Evolutionary conservation across 2,797 vertebrate genomes (phyloP), one percentile per base, ranked within the genome.

Genomic region (Spea hammondii): DNA sequence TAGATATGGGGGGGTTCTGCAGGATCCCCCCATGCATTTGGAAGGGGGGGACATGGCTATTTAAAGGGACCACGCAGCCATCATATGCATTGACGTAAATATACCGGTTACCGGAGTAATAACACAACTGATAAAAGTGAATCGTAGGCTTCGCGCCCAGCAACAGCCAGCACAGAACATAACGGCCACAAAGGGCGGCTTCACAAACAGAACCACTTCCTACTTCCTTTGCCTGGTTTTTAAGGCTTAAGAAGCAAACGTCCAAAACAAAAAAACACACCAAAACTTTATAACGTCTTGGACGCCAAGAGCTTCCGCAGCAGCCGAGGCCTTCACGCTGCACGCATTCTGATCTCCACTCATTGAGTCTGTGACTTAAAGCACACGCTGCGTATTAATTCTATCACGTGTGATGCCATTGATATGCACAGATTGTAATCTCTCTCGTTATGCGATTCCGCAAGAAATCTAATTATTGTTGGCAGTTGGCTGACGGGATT

Each of bases 171-270:
- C 53, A 13, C 9, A 55, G 8, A 8, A 51, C 45, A 46, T 14
- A 48, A 72, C 46, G 53, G 11, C 13, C 45, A 60, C 13, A 85
- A 48, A 80, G 68, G 81, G 79, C 51, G 73, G 49, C 12, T 2
- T 66, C 65, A 85, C 62, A 84, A 83, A 83, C n/a, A 59, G 46
- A 83, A 76, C 74, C 55, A 79, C 76, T 83, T 85, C 79, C 76
- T 83, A 82, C 83, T 50, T 9, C 11, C 8, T 65, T 57, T 48
- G 65, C 54, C 65, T 68, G 64, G 51, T 46, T 72, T 53, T 66
- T 64, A 49, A 51, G 75, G 17, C 17, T 17, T 17, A 17, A 1
- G 17, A 17, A 17, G 17, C 1, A 17, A 17, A 17, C 32, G 32
- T 32, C 32, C 32, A 32, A 32, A 32, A 32, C 32, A 32, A 32